Conservation (phyloP, 2,113 vertebrate species). For the Pangasianodon gigas region DNA sequence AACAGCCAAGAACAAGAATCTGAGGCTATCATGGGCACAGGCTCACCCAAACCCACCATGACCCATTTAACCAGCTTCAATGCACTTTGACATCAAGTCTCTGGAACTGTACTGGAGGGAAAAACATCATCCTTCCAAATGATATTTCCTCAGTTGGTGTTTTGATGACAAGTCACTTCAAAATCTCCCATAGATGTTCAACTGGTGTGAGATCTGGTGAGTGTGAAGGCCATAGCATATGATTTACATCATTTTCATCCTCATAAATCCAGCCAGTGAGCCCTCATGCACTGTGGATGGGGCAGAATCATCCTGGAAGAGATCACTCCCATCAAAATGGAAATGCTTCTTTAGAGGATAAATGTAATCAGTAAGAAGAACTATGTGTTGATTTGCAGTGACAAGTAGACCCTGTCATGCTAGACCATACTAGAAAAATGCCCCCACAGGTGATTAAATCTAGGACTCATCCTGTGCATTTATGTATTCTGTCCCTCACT, state of each 20-base stretch:
- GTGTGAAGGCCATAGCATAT: background rate
- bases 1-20: background rate
- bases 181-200: background rate
- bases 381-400: background rate
- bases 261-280: background rate
- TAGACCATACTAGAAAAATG: background rate
- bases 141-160: background rate
- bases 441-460: background rate
- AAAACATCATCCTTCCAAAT: background rate
- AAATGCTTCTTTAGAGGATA: background rate
- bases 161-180: background rate
- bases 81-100: background rate
- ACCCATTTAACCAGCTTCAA: background rate
- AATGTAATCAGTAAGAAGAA: background rate
- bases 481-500: background rate
- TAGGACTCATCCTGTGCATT: background rate
- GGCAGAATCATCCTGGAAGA: background rate
- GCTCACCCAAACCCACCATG: background rate
- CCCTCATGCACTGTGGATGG: background rate
- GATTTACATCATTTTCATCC: background rate
- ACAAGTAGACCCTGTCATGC: background rate
- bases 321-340: background rate
- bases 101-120: background rate
- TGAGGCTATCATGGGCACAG: background rate
- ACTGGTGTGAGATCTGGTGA: background rate